Percentiles rank a stretch among this genome's conserved stretches.
phyloP scores from a whole-genome alignment of 2,113 vertebrate genomes.

The Podarcis muralis region DNA sequence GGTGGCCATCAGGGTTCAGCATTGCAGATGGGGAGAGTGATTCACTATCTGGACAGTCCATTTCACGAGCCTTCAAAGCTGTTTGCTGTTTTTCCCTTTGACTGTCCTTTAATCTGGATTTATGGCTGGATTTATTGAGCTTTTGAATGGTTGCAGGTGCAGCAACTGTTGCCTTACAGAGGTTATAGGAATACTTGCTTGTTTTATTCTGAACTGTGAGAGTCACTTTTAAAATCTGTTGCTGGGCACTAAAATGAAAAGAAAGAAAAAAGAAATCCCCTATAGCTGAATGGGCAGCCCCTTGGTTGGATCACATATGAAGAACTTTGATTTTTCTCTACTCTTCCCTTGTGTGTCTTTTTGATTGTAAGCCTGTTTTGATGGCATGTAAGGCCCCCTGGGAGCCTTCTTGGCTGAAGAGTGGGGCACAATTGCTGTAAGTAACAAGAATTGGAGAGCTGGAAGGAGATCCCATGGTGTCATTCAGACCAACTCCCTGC shows the following conservation, averaged over 20 bases:
- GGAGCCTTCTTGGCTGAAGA: no score
- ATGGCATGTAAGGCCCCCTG: no score
- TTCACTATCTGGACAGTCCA: background rate
- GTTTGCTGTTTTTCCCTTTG: slow-evolving; percentile 9
- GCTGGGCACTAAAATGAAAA: background rate
- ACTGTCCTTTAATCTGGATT: slow-evolving; percentile 67
- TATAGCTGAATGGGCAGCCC: no score
- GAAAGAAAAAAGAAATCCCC: background rate
- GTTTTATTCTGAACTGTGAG: background rate
- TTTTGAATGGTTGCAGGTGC: slow-evolving; percentile 45
- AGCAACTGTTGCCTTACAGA: slow-evolving; percentile 48
- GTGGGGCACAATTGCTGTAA: no score
- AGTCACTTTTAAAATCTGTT: slow-evolving; percentile 56
- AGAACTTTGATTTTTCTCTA: no score
- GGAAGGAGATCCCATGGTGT: no score
- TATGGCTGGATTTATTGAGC: slow-evolving; percentile 65
- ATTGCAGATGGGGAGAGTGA: background rate
- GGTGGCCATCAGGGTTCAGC: no score
- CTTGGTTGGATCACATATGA: no score
- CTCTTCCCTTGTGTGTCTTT: no score
- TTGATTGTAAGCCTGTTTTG: no score
- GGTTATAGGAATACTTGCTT: slow-evolving; percentile 51
- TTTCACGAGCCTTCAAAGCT: background rate
- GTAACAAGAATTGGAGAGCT: no score
- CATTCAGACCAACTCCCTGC: no score